phyloP scores from a whole-genome alignment of 2,797 vertebrate species.

The Accipiter badius region DNA sequence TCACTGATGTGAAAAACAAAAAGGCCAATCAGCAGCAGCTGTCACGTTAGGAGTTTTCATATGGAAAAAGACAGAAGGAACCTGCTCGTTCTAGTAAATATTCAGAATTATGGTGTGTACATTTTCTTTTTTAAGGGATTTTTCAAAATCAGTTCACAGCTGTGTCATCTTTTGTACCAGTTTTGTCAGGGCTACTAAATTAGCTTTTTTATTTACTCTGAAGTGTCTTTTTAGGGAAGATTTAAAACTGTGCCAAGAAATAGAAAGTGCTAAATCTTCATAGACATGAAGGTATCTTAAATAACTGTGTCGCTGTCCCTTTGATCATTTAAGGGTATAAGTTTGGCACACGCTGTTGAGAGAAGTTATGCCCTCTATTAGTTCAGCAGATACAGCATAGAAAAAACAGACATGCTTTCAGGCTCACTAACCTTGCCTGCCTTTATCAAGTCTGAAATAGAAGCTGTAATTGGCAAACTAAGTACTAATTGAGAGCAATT shows the following conservation, averaged over 20 bases:
- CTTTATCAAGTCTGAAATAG: background rate
- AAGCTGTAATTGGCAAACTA: background rate
- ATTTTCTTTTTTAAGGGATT: background rate
- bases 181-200: background rate
- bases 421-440: background rate
- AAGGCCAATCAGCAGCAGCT: background rate
- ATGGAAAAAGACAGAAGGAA: background rate
- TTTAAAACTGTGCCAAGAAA: background rate
- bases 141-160: background rate
- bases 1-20: background rate
- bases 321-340: background rate
- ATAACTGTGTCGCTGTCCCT: background rate
- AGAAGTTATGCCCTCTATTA: background rate
- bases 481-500: background rate
- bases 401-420: background rate
- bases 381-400: background rate
- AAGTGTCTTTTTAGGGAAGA: background rate
- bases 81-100: background rate
- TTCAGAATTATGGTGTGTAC: fast-evolving
- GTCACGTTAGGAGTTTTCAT: background rate
- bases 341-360: background rate
- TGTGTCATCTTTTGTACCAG: background rate
- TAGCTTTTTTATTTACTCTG: background rate
- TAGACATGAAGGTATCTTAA: background rate
- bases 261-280: background rate